Percentiles rank a stretch among this genome's conserved stretches.
phyloP scores from a whole-genome alignment of 2,797 vertebrate genomes.

The Girardinus metallicus region DNA sequence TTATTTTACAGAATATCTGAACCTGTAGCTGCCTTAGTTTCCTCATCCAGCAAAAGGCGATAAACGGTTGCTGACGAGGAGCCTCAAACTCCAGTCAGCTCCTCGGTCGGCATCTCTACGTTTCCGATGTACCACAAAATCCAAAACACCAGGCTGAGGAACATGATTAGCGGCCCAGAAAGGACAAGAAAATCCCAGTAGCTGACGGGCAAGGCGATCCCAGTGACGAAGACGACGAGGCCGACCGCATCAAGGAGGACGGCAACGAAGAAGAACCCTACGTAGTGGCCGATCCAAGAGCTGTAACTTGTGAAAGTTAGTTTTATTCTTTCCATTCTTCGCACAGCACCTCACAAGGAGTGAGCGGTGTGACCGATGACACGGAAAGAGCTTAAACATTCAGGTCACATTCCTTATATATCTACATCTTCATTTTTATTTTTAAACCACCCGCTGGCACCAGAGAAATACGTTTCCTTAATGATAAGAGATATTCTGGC shows the following conservation, averaged over 20 bases:
- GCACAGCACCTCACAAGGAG: neutral
- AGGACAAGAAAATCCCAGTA: slow-evolving; percentile 87
- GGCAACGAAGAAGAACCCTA: slow-evolving; percentile 65
- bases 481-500: neutral
- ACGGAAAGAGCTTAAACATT: slow-evolving; percentile 38
- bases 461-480: slow-evolving; percentile 25
- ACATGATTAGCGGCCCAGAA: slow-evolving; percentile 76
- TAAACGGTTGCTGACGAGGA: neutral
- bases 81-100: slow-evolving; percentile 46
- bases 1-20: neutral
- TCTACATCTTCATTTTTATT: slow-evolving; percentile 47
- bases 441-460: neutral
- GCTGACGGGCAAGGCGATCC: slow-evolving; percentile 69
- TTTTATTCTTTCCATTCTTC: neutral
- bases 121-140: slow-evolving; percentile 85
- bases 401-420: slow-evolving; percentile 52
- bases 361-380: slow-evolving; percentile 33
- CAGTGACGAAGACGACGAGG: slow-evolving; percentile 79
- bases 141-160: slow-evolving; percentile 86
- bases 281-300: slow-evolving; percentile 61
- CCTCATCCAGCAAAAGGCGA: neutral
- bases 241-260: slow-evolving; percentile 75
- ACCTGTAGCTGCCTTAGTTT: neutral
- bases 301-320: slow-evolving; percentile 46
- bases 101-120: slow-evolving; percentile 68